These are phyloP conservation scores for Acromyrmex charruanus DNA, from an alignment of 1,140 invertebrate species.

Conservation along the genomic window DNA sequence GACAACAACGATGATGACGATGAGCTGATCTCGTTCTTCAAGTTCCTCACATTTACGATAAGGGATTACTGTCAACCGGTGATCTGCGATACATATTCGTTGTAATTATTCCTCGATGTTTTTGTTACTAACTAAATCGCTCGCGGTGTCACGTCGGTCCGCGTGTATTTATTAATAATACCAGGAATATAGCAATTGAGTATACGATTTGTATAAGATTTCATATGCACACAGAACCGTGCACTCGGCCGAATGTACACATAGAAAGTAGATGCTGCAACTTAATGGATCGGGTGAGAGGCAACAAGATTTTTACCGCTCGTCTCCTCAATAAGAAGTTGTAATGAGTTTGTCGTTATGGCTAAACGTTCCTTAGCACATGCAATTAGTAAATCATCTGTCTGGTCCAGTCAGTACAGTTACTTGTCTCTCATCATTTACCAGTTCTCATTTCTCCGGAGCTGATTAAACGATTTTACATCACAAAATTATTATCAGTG, in stretches of 20 bases:
- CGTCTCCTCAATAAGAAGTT: constrained; percentile 12
- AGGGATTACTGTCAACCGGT: constrained; percentile 63
- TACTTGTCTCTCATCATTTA: constrained; percentile 5
- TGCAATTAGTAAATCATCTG: constrained; percentile 51
- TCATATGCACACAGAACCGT: constrained; percentile 1
- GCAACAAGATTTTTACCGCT: constrained; percentile 28
- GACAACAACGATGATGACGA: constrained; percentile 26
- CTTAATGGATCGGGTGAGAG: constrained; percentile 40
- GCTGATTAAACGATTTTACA: constrained; percentile 12
- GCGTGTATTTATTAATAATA: constrained; percentile 56
- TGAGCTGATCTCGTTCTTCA: constrained; percentile 44
- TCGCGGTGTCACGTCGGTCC: constrained; percentile 24
- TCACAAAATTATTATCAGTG: constrained; percentile 13
- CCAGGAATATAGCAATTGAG: constrained; percentile 24
- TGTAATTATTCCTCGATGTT: constrained; percentile 66
- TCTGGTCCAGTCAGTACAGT: constrained; percentile 24
- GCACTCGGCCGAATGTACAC: neutral
- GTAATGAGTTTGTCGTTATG: constrained; percentile 44
- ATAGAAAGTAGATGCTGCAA: constrained; percentile 42
- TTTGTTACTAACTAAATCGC: constrained; percentile 32
- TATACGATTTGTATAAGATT: constrained; percentile 40
- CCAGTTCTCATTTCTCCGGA: neutral
- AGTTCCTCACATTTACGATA: constrained; percentile 45
- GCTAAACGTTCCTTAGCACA: constrained; percentile 27
- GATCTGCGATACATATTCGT: constrained; percentile 37